phyloP scores from a whole-genome alignment of 2,113 vertebrate species.

The Engystomops pustulosus region DNA sequence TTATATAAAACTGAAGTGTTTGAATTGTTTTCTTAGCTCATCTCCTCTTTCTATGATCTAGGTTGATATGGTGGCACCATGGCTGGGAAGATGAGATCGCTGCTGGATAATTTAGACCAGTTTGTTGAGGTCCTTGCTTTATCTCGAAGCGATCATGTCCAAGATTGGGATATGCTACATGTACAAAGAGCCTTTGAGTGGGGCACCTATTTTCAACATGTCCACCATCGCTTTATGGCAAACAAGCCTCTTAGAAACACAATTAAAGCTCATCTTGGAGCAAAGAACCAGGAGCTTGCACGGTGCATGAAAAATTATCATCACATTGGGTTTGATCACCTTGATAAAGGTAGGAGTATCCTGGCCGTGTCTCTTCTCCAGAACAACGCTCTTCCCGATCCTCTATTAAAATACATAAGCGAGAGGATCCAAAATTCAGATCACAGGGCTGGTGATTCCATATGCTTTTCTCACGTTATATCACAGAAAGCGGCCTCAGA shows the following conservation, averaged over 20 bases:
- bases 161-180: conserved; percentile 68
- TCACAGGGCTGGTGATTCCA: no score
- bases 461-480: not conserved
- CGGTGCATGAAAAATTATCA: conserved; percentile 56
- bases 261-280: conserved; percentile 68
- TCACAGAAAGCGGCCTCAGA: conserved; percentile 18
- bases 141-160: conserved; percentile 64
- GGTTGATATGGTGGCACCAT: not conserved
- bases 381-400: conserved; percentile 66
- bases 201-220: conserved; percentile 74
- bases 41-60: not conserved
- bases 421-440: conserved; percentile 66
- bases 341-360: conserved; percentile 68
- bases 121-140: conserved; percentile 73
- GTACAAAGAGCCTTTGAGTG: conserved; percentile 73
- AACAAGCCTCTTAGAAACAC: conserved; percentile 60
- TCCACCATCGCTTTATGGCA: conserved; percentile 66
- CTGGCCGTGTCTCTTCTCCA: conserved; percentile 69
- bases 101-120: conserved; percentile 66
- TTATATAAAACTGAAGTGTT: no score
- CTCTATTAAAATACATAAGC: conserved; percentile 66
- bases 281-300: conserved; percentile 64
- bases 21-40: no score
- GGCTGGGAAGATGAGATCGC: conserved; percentile 63
- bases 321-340: conserved; percentile 65